phyloP scores from a whole-genome alignment of 2,113 vertebrate genomes.

The Proteles cristata region DNA sequence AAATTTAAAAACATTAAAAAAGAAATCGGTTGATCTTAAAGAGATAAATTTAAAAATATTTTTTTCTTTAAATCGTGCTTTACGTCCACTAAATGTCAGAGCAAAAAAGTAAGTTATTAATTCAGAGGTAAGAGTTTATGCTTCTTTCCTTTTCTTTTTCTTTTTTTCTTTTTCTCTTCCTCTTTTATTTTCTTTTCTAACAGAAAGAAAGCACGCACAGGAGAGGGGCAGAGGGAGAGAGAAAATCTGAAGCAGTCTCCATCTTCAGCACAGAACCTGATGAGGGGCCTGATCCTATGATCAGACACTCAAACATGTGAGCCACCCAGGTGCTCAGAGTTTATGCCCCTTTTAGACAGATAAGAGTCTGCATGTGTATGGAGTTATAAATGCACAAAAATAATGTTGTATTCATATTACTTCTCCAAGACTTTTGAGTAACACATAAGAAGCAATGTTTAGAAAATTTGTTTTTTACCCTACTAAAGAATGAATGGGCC shows the following conservation, averaged over 20 bases:
- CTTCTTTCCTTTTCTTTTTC: background rate
- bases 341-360: background rate
- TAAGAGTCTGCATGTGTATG: background rate
- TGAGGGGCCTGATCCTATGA: too few species aligned
- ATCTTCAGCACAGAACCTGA: too few species aligned
- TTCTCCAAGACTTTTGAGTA: constrained; percentile 25
- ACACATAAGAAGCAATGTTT: background rate
- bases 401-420: background rate
- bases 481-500: too few species aligned
- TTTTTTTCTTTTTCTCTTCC: too few species aligned
- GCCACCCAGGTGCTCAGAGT: background rate
- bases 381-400: background rate
- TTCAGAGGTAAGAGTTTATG: background rate
- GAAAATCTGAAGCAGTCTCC: too few species aligned
- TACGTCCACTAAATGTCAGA: background rate
- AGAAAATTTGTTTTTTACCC: too few species aligned
- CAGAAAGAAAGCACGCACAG: too few species aligned
- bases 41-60: background rate
- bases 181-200: too few species aligned
- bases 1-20: background rate
- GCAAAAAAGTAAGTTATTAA: background rate
- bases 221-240: too few species aligned
- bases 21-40: background rate
- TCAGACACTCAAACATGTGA: too few species aligned
- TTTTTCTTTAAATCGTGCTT: background rate